phyloP scores from a whole-genome alignment of 2,113 vertebrate species.

The Chrysemys picta region DNA sequence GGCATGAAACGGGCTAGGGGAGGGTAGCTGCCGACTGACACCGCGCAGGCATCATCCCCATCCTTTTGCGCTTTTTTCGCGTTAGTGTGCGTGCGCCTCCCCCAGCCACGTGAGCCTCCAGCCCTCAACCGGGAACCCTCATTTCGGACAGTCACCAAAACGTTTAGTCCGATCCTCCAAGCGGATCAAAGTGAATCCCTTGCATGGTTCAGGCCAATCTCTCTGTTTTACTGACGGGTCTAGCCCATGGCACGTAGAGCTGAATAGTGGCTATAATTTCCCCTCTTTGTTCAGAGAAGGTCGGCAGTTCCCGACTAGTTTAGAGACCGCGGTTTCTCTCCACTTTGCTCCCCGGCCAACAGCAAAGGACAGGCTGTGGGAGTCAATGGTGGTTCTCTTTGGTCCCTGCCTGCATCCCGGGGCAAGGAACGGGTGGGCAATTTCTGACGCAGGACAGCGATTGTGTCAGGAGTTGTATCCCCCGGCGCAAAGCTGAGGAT shows the following conservation, averaged over 20 bases:
- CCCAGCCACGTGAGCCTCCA: no score
- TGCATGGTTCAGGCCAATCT: no score
- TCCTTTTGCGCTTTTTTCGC: no score
- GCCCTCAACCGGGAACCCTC: no score
- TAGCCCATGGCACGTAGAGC: neutral
- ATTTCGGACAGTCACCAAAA: no score
- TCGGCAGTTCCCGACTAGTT: fast-evolving
- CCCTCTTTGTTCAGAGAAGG: neutral
- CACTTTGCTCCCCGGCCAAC: neutral
- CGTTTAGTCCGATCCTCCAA: no score
- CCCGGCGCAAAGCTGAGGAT: neutral
- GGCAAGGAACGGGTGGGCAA: neutral
- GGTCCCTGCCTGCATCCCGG: neutral
- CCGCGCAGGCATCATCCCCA: no score
- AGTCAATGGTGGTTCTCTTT: neutral
- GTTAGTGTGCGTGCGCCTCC: no score
- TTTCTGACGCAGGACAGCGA: neutral
- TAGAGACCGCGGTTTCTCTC: neutral
- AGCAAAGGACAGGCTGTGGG: neutral
- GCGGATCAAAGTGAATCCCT: no score
- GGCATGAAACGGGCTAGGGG: no score
- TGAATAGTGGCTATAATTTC: neutral
- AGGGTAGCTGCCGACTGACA: no score
- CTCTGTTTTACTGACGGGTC: neutral
- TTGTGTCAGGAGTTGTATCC: fast-evolving